Percentiles rank a stretch among this genome's conserved stretches.
These are phyloP conservation scores for Haliclona indistincta DNA, from an alignment of 37 sponge, comb jelly and placozoan species.

Conservation along the genomic window DNA sequence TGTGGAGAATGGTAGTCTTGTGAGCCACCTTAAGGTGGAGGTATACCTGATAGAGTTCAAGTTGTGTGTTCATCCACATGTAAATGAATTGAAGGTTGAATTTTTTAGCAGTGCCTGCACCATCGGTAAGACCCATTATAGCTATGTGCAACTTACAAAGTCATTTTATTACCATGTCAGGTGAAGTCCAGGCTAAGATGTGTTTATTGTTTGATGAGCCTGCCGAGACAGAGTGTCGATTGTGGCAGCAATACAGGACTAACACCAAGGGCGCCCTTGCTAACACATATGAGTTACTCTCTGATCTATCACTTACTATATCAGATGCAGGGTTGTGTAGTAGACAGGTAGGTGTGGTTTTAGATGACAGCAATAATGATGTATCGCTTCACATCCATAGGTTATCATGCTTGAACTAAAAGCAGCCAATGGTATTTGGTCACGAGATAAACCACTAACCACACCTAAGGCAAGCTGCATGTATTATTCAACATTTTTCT, in stretches of 20 bases:
- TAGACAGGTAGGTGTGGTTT: conserved; percentile 75
- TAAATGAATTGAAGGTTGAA: conserved; percentile 25
- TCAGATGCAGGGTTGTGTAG: conserved; percentile 74
- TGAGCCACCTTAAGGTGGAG: conserved; percentile 89
- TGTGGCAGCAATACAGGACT: conserved; percentile 85
- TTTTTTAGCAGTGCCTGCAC: conserved; percentile 73
- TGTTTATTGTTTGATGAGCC: conserved; percentile 43
- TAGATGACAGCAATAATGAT: too few relatives aligned
- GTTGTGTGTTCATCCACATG: conserved; percentile 54
- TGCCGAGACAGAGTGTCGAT: conserved; percentile 49
- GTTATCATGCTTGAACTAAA: too few relatives aligned
- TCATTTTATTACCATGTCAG: too few relatives aligned
- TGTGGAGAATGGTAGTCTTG: conserved; percentile 67
- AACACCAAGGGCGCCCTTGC: too few relatives aligned
- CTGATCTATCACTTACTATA: conserved; percentile 31
- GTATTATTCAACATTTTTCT: too few relatives aligned
- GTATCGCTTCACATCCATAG: too few relatives aligned
- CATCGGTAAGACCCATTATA: conserved; percentile 70
- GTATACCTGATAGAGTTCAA: conserved; percentile 78
- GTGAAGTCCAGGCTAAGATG: conserved; percentile 44
- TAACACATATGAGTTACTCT: conserved; percentile 71
- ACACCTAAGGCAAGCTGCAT: too few relatives aligned
- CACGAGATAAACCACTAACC: too few relatives aligned
- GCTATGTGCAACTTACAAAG: too few relatives aligned
- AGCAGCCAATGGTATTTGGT: too few relatives aligned